A percentile compares a stretch with the other conserved stretches of the same genome.
These are phyloP conservation scores for Cyphomyrus plagiostoma DNA, from an alignment of 2,113 vertebrate species.

Conservation along the genomic window DNA sequence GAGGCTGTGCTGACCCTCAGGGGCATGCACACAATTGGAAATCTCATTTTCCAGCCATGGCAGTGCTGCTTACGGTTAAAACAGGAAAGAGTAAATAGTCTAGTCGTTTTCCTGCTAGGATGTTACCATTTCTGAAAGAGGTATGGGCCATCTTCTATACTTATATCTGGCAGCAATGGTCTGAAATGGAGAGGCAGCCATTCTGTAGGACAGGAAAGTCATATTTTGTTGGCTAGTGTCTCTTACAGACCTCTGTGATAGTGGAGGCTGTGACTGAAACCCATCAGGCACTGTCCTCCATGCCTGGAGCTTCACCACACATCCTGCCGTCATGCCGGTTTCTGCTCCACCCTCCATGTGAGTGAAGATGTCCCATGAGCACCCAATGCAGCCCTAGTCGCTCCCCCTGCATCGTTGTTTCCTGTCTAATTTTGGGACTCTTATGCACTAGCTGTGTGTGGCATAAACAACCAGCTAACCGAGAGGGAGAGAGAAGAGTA, in stretches of 20 bases:
- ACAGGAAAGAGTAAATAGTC: background rate
- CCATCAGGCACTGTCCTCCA: background rate
- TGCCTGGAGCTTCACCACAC: background rate
- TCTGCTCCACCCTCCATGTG: background rate
- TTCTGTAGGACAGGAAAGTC: background rate
- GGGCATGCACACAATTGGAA: background rate
- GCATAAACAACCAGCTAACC: background rate
- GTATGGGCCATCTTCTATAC: background rate
- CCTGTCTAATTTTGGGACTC: background rate
- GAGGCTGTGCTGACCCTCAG: background rate
- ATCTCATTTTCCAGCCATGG: background rate
- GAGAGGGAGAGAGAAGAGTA: background rate
- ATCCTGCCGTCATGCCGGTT: background rate
- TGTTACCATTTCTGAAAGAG: background rate
- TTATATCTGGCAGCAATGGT: background rate
- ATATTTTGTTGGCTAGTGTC: background rate
- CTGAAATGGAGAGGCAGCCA: background rate
- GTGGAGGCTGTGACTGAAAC: background rate
- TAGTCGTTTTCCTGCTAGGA: background rate
- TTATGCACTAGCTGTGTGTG: background rate
- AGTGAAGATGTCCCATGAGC: background rate
- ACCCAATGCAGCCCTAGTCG: background rate
- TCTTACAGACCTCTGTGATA: background rate
- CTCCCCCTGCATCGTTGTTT: background rate
- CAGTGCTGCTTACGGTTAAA: background rate